phyloP scores from a whole-genome alignment of 1,140 invertebrate genomes.

The Bombus huntii region DNA sequence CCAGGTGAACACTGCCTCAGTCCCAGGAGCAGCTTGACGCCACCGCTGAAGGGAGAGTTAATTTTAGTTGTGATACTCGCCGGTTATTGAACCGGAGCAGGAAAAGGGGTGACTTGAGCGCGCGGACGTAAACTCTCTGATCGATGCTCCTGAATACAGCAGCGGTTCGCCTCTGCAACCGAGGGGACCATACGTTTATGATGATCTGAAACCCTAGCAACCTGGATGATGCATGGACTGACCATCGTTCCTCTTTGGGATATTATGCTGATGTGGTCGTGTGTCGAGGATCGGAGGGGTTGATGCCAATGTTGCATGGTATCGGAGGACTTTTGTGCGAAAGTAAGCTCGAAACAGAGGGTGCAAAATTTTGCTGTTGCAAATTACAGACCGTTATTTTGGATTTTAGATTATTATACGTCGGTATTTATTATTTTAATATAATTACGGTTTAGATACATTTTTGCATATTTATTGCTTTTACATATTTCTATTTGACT shows the following conservation, averaged over 20 bases:
- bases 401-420: background rate
- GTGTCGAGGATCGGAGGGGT: background rate
- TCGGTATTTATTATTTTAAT: background rate
- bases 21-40: conserved; percentile 21
- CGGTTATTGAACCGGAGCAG: conserved; percentile 33
- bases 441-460: no score
- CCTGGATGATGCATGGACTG: background rate
- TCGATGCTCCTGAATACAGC: conserved; percentile 23
- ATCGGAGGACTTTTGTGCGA: background rate
- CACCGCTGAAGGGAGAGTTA: conserved; percentile 37
- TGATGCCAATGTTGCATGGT: background rate
- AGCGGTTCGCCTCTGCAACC: background rate
- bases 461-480: no score
- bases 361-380: background rate
- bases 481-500: no score
- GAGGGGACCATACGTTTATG: conserved; percentile 5
- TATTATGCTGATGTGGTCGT: background rate
- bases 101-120: conserved; percentile 21
- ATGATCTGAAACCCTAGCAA: background rate
- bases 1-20: conserved; percentile 41
- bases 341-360: background rate
- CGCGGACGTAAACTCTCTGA: background rate
- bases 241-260: background rate
- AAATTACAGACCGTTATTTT: background rate
- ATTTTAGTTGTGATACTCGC: conserved; percentile 53